Percentiles rank a stretch among this genome's conserved stretches.
phyloP scores from a whole-genome alignment of 2,888 invertebrate species.

The Agrochola lota region DNA sequence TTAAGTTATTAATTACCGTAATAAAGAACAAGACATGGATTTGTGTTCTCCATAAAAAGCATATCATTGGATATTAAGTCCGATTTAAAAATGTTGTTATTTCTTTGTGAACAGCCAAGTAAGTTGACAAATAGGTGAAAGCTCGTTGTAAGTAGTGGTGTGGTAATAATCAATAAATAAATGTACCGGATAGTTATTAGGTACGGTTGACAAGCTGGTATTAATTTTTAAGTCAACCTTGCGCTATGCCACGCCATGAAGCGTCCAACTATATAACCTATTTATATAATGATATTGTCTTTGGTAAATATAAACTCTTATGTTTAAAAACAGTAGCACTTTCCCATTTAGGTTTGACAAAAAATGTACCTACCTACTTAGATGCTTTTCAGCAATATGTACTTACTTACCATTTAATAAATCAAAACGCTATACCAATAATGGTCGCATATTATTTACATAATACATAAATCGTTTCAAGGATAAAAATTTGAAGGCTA shows the following conservation, averaged over 20 bases:
- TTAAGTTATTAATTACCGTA: constrained; percentile 1
- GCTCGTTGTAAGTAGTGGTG: constrained; percentile 21
- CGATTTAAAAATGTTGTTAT: constrained; percentile 26
- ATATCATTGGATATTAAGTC: constrained; percentile 19
- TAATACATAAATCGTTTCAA: constrained; percentile 58
- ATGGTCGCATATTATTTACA: constrained; percentile 54
- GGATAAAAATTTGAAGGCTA: constrained; percentile 61
- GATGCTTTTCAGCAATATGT: constrained; percentile 12
- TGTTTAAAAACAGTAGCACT: background rate
- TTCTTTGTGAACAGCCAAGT: constrained; percentile 12
- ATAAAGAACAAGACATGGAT: constrained; percentile 18
- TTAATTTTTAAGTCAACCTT: constrained; percentile 57
- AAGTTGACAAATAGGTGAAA: constrained; percentile 53
- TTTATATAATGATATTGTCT: background rate
- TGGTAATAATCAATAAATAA: constrained; percentile 60
- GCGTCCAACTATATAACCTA: constrained; percentile 13
- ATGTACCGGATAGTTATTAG: constrained; percentile 44
- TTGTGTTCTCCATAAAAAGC: constrained; percentile 18
- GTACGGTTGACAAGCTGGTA: constrained; percentile 37
- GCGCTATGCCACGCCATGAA: constrained; percentile 15
- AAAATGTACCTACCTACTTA: background rate
- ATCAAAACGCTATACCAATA: constrained; percentile 51
- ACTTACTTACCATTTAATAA: constrained; percentile 26
- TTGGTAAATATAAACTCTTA: background rate
- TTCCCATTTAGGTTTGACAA: constrained; percentile 6